Conservation (phyloP, 2,888 invertebrate genomes). For the Saturnia pavonia region DNA sequence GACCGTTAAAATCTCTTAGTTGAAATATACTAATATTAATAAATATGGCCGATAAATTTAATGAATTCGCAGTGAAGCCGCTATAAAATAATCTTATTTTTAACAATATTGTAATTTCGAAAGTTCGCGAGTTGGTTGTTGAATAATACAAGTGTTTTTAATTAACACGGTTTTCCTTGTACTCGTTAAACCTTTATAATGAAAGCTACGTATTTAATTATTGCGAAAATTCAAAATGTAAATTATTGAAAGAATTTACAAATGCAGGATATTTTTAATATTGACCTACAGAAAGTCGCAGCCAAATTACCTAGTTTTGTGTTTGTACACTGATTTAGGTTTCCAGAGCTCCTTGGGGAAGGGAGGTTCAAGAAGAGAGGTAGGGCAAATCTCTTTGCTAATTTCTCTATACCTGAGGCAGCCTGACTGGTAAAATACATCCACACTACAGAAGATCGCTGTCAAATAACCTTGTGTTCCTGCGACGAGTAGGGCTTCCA, state of each 20-base stretch:
- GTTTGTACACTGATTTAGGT: too few species aligned
- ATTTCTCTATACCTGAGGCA: too few species aligned
- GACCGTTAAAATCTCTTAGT: too few species aligned
- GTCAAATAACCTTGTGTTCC: too few species aligned
- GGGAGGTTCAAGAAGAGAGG: too few species aligned
- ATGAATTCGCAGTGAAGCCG: neutral
- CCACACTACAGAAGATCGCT: too few species aligned
- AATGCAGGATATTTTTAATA: neutral
- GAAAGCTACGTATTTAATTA: conserved; percentile 3
- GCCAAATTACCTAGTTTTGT: too few species aligned
- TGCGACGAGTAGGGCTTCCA: too few species aligned
- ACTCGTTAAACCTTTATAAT: conserved; percentile 9
- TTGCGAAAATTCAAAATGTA: neutral
- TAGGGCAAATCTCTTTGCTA: too few species aligned
- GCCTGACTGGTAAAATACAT: too few species aligned
- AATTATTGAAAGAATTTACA: neutral
- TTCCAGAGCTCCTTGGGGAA: too few species aligned
- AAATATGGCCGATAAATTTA: neutral
- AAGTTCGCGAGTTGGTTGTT: neutral
- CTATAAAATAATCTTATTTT: neutral
- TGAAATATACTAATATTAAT: too few species aligned
- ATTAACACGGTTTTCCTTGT: neutral
- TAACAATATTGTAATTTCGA: conserved; percentile 3
- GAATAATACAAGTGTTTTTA: conserved; percentile 11
- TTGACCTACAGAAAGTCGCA: neutral